phyloP scores from a whole-genome alignment of 92 coral and sea anemone genomes.

The Parazoanthus swiftii region DNA sequence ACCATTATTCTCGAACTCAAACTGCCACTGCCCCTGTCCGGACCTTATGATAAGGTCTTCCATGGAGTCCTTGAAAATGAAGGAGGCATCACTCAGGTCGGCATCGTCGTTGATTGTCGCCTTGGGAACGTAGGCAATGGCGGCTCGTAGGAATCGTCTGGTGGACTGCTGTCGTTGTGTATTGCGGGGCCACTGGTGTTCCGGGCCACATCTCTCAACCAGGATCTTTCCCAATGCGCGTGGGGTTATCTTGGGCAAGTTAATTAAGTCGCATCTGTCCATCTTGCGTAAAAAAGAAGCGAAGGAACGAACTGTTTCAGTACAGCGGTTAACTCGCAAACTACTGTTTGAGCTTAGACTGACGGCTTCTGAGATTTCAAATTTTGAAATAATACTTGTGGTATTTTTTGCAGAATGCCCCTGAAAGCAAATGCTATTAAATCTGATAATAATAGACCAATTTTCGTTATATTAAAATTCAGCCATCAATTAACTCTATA shows the following conservation, averaged over 20 bases:
- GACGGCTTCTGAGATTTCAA: no score
- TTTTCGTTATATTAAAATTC: no score
- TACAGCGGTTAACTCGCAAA: no score
- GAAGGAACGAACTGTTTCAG: no score
- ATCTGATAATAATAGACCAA: no score
- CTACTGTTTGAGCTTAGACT: no score
- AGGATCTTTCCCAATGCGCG: conserved; percentile 23
- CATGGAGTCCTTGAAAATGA: conserved; percentile 15
- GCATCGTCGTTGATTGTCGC: conserved; percentile 29
- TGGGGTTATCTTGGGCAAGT: conserved; percentile 10
- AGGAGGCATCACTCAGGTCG: conserved; percentile 20
- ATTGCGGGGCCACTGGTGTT: conserved; percentile 9
- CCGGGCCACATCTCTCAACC: conserved; percentile 14
- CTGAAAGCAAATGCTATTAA: no score
- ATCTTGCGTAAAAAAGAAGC: no score
- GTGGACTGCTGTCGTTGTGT: conserved; percentile 1
- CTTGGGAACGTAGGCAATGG: conserved; percentile 35
- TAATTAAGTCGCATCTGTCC: not conserved
- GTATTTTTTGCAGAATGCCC: no score
- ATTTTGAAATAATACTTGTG: no score
- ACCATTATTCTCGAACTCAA: not conserved
- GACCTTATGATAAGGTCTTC: conserved; percentile 13
- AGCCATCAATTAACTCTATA: no score
- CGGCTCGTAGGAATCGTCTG: conserved; percentile 30
- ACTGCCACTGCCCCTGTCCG: conserved; percentile 23